Evolutionary conservation across 2,888 invertebrate genomes (phyloP), one percentile per base, ranked within the genome.

Genomic region (Catonia carolina): DNA sequence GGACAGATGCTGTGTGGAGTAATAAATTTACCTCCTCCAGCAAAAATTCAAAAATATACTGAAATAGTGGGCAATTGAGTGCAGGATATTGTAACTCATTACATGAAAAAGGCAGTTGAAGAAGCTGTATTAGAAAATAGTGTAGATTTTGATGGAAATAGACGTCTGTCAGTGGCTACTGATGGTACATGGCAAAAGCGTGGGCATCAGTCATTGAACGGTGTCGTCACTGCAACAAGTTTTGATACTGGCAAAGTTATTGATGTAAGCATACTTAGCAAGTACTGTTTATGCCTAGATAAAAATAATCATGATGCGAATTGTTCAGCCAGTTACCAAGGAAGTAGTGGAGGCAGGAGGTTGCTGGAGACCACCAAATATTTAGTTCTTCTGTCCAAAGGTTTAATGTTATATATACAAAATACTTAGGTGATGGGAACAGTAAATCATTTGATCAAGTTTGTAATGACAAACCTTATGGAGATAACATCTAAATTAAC

Each of bases 261-360:
- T 12, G 59, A 57, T 48, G 42, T 53, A 22, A 39, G 37, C 27
- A 55, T 57, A 48, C 23, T 59, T 20, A 48, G 52, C 10, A 59
- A 61, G 33, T 54, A 54, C 36, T 59, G 61, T 51, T 20, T 18
- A 14, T 61, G 61, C 51, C 27, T 22, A 39, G 17, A 50, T 17
- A 55, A 45, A 51, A 33, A 14, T 14, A 49, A 54, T 18, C 60
- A 62, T 51, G 55, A 55, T 12, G 55, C 14, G 31, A 41, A 35
- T 36, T 62, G 61, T 56, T 15, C 14, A 31, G 58, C 58, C 23
- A 61, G 55, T 51, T 60, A 56, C 42, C 20, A 20, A 20, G 56
- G 58, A 18, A 47, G 41, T 10, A 61, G 61, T 55, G 60, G 60
- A 12, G 58, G 15, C 60, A 61, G 61, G 61, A 62, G 55, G 61